Base-by-base conservation (phyloP, 2,113 vertebrate species). In the Ptilonorhynchus violaceus region DNA sequence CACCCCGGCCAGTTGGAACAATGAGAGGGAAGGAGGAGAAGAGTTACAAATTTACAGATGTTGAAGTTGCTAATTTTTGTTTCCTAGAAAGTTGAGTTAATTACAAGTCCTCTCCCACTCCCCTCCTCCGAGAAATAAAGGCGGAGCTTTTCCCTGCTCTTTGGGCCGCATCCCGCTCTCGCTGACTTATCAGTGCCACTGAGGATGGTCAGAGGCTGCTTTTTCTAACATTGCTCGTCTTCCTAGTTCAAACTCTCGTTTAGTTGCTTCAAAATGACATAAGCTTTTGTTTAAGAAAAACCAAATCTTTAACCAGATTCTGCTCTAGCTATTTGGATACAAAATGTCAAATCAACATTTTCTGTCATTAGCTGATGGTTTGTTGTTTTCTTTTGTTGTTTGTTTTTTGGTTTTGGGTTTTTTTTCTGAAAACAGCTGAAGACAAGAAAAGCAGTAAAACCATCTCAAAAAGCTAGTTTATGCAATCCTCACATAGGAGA, bases 71-170 rank as follows among this genome's bases (percentile, higher is more conserved):
- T 47, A 56, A 35, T 8, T 23, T 81, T 80, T 60, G 73, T 68
- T 96, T 89, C 80, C 78, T 89, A 92, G 88, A 92, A 96, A 96
- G 83, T 72, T 72, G 28, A 63, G 33, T 46, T 10, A 74, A 88
- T 77, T 63, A 31, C 21, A 44, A 83, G 52, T 22, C 27, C 52
- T 67, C 53, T 77, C 49, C 63, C n/a, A 16, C 19, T 64, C 22
- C 35, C 5, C 39, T 72, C 31, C 31, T 73, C n/a, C 47, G 49
- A 77, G 58, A 58, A 70, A 63, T 17, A 55, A 75, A 60, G n/a
- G 25, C 41, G 56, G 52, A 47, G 39, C 41, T 68, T 78, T 52
- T 10, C 37, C n/a, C 13, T 4, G 11, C 24, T 39, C 42, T n/a
- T 42, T 3, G 58, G 64, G 80, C 52, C 44, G 27, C 88, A 60